A percentile compares a stretch with the other conserved stretches of the same genome.
These are phyloP conservation scores for Auanema sp. DNA, from an alignment of 2,888 invertebrate genomes.

Conservation along the genomic window DNA sequence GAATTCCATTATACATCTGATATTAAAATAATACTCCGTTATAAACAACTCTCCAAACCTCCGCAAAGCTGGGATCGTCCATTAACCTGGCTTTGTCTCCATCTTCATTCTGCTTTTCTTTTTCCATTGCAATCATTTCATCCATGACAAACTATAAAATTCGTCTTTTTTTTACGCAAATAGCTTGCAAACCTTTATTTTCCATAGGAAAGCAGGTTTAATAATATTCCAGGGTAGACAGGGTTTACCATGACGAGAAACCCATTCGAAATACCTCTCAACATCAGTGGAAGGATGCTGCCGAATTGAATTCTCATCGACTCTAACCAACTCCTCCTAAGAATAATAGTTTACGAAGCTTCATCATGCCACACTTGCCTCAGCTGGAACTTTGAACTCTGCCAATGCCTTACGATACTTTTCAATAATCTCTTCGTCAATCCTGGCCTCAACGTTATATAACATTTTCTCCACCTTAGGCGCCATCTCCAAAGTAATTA, in stretches of 20 bases:
- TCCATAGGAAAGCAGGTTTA: constrained; percentile 45
- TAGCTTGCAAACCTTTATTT: constrained; percentile 37
- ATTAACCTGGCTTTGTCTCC: constrained; percentile 14
- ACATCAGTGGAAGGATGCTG: constrained; percentile 27
- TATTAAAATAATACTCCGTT: too few relatives aligned
- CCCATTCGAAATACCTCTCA: constrained; percentile 47
- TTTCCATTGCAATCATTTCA: constrained; percentile 39
- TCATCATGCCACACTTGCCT: constrained; percentile 6
- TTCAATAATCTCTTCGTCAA: constrained; percentile 1
- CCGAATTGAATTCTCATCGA: constrained; percentile 13
- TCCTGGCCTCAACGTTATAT: too few relatives aligned
- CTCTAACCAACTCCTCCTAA: background rate
- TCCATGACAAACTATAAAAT: constrained; percentile 44
- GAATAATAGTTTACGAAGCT: background rate
- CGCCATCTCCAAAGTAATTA: too few relatives aligned
- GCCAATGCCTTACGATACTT: constrained; percentile 13
- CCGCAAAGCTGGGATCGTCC: constrained; percentile 22
- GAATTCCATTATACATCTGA: constrained; percentile 27
- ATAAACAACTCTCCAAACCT: constrained; percentile 1
- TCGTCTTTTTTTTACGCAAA: constrained; percentile 7
- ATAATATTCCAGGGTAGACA: constrained; percentile 41
- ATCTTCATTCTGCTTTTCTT: constrained; percentile 9
- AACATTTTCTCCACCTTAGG: too few relatives aligned
- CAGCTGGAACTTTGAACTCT: constrained; percentile 16
- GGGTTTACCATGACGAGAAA: constrained; percentile 30